Conservation (phyloP, 2,888 invertebrate species). For the Euphydryas editha region DNA sequence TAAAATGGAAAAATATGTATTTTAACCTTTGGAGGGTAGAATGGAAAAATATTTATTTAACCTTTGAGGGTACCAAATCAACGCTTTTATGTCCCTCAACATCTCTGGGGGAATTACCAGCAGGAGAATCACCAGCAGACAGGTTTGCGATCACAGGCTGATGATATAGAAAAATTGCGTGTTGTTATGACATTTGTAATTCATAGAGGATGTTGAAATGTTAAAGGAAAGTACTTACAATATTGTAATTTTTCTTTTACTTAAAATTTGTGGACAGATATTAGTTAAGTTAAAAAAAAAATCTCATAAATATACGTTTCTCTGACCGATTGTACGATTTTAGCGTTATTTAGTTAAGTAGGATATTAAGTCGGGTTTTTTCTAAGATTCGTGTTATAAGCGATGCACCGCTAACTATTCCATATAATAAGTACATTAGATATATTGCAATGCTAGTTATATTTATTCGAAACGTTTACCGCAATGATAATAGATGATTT, state of each 20-base stretch:
- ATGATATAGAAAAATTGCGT: too few relatives aligned
- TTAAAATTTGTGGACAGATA: neutral
- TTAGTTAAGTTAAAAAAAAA: neutral
- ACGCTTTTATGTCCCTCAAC: too few relatives aligned
- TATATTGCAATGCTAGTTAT: slow-evolving; percentile 23
- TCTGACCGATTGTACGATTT: slow-evolving; percentile 44
- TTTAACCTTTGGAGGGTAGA: too few relatives aligned
- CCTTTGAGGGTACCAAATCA: too few relatives aligned
- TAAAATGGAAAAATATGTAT: too few relatives aligned
- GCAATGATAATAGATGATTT: neutral
- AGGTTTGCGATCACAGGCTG: too few relatives aligned
- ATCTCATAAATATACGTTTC: slow-evolving; percentile 11
- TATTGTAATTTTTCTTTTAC: neutral
- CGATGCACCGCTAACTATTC: slow-evolving; percentile 51
- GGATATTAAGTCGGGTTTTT: slow-evolving; percentile 57
- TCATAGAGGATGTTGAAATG: too few relatives aligned
- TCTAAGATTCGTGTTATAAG: slow-evolving; percentile 50
- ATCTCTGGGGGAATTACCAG: too few relatives aligned
- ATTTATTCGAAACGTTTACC: neutral
- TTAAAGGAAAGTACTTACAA: neutral
- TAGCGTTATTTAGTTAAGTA: slow-evolving; percentile 60
- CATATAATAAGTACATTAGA: slow-evolving; percentile 55
- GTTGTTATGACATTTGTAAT: too few relatives aligned
- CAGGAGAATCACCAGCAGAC: too few relatives aligned
- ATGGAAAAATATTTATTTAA: too few relatives aligned